Evolutionary conservation across 2,888 invertebrate species (phyloP).

Genomic region (Nebria brevicollis): DNA sequence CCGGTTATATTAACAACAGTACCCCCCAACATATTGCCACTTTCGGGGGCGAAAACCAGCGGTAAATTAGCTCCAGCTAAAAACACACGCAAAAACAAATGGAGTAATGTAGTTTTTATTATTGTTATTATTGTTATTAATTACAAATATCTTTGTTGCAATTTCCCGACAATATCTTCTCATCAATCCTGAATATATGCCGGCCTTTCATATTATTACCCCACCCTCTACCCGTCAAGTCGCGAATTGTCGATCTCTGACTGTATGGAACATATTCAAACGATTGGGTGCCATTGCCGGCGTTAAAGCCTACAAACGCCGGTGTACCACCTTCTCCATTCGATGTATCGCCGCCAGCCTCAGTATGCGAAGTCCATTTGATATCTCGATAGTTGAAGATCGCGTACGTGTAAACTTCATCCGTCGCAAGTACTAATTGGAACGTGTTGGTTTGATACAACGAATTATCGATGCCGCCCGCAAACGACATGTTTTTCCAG

Average conservation of each 20-base stretch:
- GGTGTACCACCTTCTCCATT: slow-evolving; percentile 88
- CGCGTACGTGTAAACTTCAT: slow-evolving; percentile 93
- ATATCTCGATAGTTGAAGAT: slow-evolving; percentile 94
- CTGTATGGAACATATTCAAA: slow-evolving; percentile 92
- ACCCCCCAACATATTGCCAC: slow-evolving; percentile 97
- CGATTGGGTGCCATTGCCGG: slow-evolving; percentile 90
- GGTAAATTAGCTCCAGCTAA: slow-evolving; percentile 83
- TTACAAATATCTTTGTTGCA: slow-evolving; percentile 90
- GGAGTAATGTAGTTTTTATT: too few species aligned
- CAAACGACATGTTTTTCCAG: slow-evolving; percentile 96
- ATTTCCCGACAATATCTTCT: slow-evolving; percentile 91
- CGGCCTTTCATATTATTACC: slow-evolving; percentile 89
- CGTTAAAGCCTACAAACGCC: slow-evolving; percentile 95
- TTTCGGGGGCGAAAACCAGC: slow-evolving; percentile 91
- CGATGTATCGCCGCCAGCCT: slow-evolving; percentile 89
- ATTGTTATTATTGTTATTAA: slow-evolving; percentile 46
- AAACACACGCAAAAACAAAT: slow-evolving; percentile 42
- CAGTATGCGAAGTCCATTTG: slow-evolving; percentile 91
- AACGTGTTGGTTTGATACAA: slow-evolving; percentile 93
- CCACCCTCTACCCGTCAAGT: slow-evolving; percentile 85
- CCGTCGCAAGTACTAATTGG: slow-evolving; percentile 92
- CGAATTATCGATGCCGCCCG: slow-evolving; percentile 85
- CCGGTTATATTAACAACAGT: slow-evolving; percentile 96
- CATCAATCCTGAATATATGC: slow-evolving; percentile 95
- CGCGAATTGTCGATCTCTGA: slow-evolving; percentile 84